A percentile compares a stretch with the other conserved stretches of the same genome.
phyloP scores from a whole-genome alignment of 2,888 invertebrate genomes.

The Alsophila aescularia region DNA sequence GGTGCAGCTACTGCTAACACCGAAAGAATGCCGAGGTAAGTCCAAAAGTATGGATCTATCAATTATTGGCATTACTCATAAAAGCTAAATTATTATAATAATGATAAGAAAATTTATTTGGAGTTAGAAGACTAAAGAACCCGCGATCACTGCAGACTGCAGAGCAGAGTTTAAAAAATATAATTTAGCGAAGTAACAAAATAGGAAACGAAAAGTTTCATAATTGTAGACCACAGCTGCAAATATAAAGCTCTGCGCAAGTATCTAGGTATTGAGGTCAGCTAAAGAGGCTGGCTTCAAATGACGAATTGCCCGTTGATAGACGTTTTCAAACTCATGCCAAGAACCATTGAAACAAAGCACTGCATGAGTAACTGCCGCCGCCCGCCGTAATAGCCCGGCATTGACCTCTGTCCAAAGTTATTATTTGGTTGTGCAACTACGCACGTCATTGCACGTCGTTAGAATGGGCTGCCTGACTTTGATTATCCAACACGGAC shows the following conservation, averaged over 20 bases:
- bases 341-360: conserved; percentile 16
- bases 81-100: no score
- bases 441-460: conserved; percentile 51
- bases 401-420: conserved; percentile 62
- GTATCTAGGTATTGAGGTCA: conserved; percentile 18
- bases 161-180: no score
- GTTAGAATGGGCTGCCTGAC: conserved; percentile 58
- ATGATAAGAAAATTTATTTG: no score
- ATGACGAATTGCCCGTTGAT: conserved; percentile 19
- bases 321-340: conserved; percentile 10
- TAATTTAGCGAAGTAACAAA: neutral
- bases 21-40: no score
- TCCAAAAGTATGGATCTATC: no score
- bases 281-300: conserved; percentile 2
- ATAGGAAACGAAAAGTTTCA: neutral
- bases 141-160: no score
- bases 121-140: no score
- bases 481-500: conserved; percentile 61
- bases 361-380: conserved; percentile 6
- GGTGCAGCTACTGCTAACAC: no score
- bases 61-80: no score
- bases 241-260: conserved; percentile 7
- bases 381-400: conserved; percentile 34
- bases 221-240: conserved; percentile 1
- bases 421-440: conserved; percentile 56